Evolutionary conservation across 2,113 vertebrate genomes (phyloP), one percentile per base, ranked within the genome.

Genomic region (Paedocypris sp.): DNA sequence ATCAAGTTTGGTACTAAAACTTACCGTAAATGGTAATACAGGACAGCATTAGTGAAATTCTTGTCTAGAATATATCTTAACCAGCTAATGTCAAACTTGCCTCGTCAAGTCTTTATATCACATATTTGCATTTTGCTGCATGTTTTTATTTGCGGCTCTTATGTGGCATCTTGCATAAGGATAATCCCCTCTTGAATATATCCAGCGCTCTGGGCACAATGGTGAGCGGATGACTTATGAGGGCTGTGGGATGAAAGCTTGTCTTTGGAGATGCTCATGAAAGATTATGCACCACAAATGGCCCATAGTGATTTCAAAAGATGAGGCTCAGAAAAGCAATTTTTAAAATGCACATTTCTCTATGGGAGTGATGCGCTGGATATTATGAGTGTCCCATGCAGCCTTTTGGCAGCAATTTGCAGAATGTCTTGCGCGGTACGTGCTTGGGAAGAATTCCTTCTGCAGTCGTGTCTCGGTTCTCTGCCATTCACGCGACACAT

Each of bases 211-310:
- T 25, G 2, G 20, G 49, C 32, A 36, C 49, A 22, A 8, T 12
- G 19, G 7, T n/a, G 9, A 38, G 13, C 23, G n/a, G 20, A 25
- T 53, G 33, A 38, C 33, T 15, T 53, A 39, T 53, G 7, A 52
- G 33, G 16, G 33, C 29, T 41, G 39, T 20, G 35, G 47, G 32
- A 39, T 26, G 28, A 35, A 57, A 62, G 15, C 28, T 28, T 18
- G 16, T 51, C 42, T 43, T 57, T 19, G 23, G 47, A 29, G 45
- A 29, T 10, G 18, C 53, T 8, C 60, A n/a, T 41, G 29, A 60
- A 35, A 29, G 43, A 41, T 45, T 66, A 7, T 60, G 23, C 16
- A 2, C 49, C 39, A 31, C 35, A n/a, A 12, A 60, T 33, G 22
- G 22, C 28, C 29, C 22, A 46, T 36, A 18, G 20, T 35, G 52